Percentiles rank a stretch among this genome's conserved stretches.
phyloP scores from a whole-genome alignment of 2,113 vertebrate genomes.

The Acrocephalus kingi region DNA sequence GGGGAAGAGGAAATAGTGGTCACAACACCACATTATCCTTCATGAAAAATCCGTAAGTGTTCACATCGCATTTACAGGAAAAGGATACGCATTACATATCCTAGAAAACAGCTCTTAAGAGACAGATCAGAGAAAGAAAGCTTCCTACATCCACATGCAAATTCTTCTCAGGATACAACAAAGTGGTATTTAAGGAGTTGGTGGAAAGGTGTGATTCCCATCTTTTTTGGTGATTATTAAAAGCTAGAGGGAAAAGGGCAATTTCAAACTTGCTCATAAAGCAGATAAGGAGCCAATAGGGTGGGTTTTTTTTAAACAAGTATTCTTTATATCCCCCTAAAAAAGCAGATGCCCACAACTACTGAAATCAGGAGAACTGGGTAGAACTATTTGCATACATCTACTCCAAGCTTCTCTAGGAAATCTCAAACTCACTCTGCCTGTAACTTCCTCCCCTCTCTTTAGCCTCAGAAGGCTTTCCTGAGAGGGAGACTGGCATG shows the following conservation, averaged over 20 bases:
- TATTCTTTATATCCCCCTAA: neutral
- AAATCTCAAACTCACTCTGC: neutral
- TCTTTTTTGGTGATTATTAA: neutral
- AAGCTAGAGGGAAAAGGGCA: neutral
- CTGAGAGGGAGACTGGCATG: neutral
- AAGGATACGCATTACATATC: neutral
- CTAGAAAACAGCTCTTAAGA: neutral
- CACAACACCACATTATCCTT: neutral
- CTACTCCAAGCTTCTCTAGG: neutral
- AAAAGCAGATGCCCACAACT: neutral
- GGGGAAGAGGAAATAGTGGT: neutral
- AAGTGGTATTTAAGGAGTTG: neutral
- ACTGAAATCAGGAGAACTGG: neutral
- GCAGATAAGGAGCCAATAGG: neutral
- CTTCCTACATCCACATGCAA: neutral
- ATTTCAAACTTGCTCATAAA: neutral
- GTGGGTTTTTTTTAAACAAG: neutral
- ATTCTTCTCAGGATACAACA: neutral
- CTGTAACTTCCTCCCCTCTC: neutral
- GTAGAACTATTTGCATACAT: neutral
- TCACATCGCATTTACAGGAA: neutral
- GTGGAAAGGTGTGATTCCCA: neutral
- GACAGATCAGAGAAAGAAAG: neutral
- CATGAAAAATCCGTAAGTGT: neutral
- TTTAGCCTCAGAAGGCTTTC: neutral